phyloP scores from a whole-genome alignment of 2,888 invertebrate genomes.

The Steromphala cineraria region DNA sequence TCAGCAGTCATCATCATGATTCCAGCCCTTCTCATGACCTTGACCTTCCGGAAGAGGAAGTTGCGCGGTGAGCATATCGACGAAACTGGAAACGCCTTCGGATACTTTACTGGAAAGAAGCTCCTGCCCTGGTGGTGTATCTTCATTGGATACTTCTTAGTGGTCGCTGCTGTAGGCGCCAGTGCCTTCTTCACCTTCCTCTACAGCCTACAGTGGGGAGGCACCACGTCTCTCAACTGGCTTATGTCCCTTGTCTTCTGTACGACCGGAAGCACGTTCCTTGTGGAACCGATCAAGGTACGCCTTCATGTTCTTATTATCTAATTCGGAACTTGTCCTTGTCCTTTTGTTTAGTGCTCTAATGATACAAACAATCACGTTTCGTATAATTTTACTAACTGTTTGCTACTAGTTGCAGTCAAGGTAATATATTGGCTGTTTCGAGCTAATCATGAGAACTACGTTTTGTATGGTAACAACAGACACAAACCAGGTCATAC shows the following conservation, averaged over 20 bases:
- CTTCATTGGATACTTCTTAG: constrained; percentile 70
- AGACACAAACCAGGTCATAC: too few species aligned
- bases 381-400: too few species aligned
- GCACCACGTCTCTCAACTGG: constrained; percentile 71
- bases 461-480: too few species aligned
- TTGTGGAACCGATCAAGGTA: constrained; percentile 44
- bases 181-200: constrained; percentile 72
- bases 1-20: constrained; percentile 43
- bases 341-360: too few species aligned
- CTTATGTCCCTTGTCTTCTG: constrained; percentile 51
- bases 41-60: neutral
- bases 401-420: too few species aligned
- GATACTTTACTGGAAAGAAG: neutral
- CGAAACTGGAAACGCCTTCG: neutral
- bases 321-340: too few species aligned
- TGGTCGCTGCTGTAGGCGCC: constrained; percentile 52
- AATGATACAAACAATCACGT: too few species aligned
- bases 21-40: constrained; percentile 36
- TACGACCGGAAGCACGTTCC: constrained; percentile 28
- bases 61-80: neutral
- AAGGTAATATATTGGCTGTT: too few species aligned
- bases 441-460: too few species aligned
- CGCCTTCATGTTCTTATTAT: neutral
- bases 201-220: constrained; percentile 73
- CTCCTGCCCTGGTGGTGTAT: constrained; percentile 53